Evolutionary conservation across 2,113 vertebrate genomes (phyloP), one percentile per base, ranked within the genome.

Genomic region (Lanius collurio): DNA sequence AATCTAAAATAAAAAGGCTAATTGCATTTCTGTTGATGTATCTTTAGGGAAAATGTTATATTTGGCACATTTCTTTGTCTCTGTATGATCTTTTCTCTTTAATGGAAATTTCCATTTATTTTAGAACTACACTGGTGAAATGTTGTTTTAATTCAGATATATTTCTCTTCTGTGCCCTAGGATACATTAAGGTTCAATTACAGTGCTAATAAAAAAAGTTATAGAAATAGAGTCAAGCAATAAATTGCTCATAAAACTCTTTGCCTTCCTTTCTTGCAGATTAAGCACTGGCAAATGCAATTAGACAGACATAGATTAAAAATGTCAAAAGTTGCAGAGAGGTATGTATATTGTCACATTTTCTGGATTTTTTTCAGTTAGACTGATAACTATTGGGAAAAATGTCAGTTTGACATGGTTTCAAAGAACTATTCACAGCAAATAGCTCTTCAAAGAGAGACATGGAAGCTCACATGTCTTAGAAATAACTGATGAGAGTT

Each of bases 321-420:
- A 99, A 99, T 99, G 99, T 99, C 99, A 96, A 99, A 99, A 98
- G 99, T 99, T 97, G 99, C 99, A 91, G 99, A 99, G 96, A 99
- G 99, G 99, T 99, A 98, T 91, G 98, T 96, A 87, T 94, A 62
- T 96, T 39, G 80, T 89, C 71, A 87, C 71, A 33, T 63, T 50
- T 77, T 77, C 71, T 47, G 20, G 37, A 37, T 71, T 86, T 92
- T 94, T 90, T 94, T 89, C 52, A 83, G 21, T 82, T 94, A 82
- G 11, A 55, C 46, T 69, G 27, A 20, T 64, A 91, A 68, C 33
- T 90, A 6, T 41, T 64, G 46, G 37, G 65, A 67, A 91, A 87
- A 89, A 92, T 87, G 23, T 82, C 68, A 64, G 30, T 19, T 28
- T 27, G 44, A 78, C 92, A 67, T 23, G 77, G 8, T 26, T 76